phyloP scores from a whole-genome alignment of 1,140 invertebrate species.

The Chymomyza costata region DNA sequence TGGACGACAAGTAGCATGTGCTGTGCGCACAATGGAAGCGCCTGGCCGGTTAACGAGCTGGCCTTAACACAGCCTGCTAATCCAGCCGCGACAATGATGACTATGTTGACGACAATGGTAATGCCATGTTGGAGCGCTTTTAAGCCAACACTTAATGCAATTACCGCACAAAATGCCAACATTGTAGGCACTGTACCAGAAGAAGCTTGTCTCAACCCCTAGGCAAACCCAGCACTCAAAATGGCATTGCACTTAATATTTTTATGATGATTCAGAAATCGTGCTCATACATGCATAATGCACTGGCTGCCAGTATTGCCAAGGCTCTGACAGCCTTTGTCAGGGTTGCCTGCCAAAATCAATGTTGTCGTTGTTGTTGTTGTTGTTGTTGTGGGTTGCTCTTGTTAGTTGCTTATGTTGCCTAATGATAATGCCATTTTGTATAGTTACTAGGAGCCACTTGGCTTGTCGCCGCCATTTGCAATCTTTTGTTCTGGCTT shows the following conservation, averaged over 20 bases:
- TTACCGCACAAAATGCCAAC: conserved; percentile 40
- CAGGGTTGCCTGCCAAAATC: conserved; percentile 36
- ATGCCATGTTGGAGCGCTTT: conserved; percentile 31
- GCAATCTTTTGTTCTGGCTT: conserved; percentile 26
- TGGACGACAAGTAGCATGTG: conserved; percentile 9
- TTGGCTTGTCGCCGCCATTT: conserved; percentile 24
- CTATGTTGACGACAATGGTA: conserved; percentile 5
- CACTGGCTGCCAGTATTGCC: too few relatives aligned
- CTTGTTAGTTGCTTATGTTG: too few relatives aligned
- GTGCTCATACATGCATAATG: conserved; percentile 41
- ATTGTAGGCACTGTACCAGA: too few relatives aligned
- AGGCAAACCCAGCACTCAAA: not conserved
- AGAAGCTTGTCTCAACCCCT: too few relatives aligned
- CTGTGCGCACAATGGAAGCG: conserved; percentile 14
- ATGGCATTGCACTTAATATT: conserved; percentile 44
- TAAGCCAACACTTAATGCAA: conserved; percentile 72
- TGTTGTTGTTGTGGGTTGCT: too few relatives aligned
- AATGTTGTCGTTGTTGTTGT: conserved; percentile 27
- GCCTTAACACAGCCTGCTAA: conserved; percentile 37
- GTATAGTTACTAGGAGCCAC: conserved; percentile 37
- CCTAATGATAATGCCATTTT: conserved; percentile 64
- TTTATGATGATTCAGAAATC: conserved; percentile 65
- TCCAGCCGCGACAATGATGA: conserved; percentile 60
- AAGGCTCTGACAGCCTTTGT: conserved; percentile 29
- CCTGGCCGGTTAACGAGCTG: conserved; percentile 14